phyloP scores from a whole-genome alignment of 2,888 invertebrate species.

The Smittia aterrima region DNA sequence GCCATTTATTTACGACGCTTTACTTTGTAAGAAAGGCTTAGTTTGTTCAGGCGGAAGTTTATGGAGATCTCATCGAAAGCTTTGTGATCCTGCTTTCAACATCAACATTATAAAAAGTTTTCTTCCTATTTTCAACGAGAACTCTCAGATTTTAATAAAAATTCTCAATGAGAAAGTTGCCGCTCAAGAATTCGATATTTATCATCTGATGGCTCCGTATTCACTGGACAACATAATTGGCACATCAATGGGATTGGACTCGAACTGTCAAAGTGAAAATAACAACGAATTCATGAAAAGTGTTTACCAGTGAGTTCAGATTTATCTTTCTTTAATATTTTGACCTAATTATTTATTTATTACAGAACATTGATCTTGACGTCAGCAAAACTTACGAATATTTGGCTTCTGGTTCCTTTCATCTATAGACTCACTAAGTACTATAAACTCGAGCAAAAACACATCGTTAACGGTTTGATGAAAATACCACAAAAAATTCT shows the following conservation, averaged over 20 bases:
- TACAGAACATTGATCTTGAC: neutral
- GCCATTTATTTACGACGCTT: neutral
- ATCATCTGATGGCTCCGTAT: neutral
- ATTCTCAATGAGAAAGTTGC: neutral
- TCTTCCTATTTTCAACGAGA: neutral
- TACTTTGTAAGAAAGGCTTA: neutral
- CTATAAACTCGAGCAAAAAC: neutral
- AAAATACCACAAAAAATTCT: too few species aligned
- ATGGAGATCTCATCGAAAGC: neutral
- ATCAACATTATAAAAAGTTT: neutral
- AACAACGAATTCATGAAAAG: neutral
- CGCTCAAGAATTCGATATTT: neutral
- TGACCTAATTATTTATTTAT: neutral
- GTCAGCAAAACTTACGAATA: neutral
- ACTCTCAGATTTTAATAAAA: neutral
- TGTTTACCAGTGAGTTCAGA: neutral
- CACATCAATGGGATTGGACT: neutral
- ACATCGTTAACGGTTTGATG: neutral
- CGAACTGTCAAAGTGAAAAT: neutral
- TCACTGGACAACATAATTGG: neutral
- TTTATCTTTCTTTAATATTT: neutral
- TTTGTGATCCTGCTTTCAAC: neutral
- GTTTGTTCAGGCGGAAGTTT: neutral
- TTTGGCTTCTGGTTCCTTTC: too few species aligned
- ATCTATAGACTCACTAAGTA: neutral